phyloP scores from a whole-genome alignment of 1,140 invertebrate genomes.

The Halesus radiatus region DNA sequence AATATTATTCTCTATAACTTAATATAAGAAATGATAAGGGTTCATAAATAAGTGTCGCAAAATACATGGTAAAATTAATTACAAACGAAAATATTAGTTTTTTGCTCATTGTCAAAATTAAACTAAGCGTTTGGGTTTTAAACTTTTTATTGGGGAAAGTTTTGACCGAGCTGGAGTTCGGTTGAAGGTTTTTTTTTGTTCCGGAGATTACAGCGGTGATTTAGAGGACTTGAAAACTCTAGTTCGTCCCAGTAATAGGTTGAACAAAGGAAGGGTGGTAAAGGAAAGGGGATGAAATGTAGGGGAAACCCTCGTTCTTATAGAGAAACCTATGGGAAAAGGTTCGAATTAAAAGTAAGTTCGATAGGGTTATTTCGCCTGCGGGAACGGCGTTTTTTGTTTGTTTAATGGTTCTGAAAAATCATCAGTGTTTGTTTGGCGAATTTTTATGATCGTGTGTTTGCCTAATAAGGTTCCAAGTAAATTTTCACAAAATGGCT shows the following conservation, averaged over 20 bases:
- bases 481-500: too few relatives aligned
- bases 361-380: background rate
- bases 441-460: too few relatives aligned
- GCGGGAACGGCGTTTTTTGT: too few relatives aligned
- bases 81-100: too few relatives aligned
- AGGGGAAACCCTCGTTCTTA: background rate
- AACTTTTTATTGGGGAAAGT: background rate
- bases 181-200: background rate
- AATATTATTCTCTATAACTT: too few relatives aligned
- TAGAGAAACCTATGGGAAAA: background rate
- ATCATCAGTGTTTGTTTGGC: too few relatives aligned
- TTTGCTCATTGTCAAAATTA: background rate
- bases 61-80: too few relatives aligned
- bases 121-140: background rate
- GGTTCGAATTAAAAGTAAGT: background rate
- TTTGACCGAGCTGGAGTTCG: background rate
- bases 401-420: too few relatives aligned
- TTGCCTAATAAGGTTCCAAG: too few relatives aligned
- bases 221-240: conserved; percentile 24
- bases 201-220: conserved; percentile 21
- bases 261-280: background rate
- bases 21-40: too few relatives aligned
- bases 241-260: background rate
- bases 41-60: too few relatives aligned
- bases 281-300: background rate